Evolutionary conservation across 2,888 invertebrate genomes (phyloP), one percentile per base, ranked within the genome.

Genomic region (Xestia rhomboidea): DNA sequence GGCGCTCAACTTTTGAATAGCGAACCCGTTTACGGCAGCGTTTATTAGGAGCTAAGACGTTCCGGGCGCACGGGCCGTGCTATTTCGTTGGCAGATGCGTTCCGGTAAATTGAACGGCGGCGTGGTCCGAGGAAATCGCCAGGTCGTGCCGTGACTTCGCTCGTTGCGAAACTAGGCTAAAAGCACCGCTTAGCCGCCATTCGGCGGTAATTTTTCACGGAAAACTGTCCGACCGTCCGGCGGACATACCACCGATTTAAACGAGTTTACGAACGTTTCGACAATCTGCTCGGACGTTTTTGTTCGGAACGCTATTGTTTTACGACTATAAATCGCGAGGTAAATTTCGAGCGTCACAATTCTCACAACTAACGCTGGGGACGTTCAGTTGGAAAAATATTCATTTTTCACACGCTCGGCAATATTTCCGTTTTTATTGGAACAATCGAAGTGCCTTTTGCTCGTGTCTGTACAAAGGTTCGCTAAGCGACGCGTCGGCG

Each of bases 391-490:
- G 90, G 91, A 90, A 92, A 93, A 93, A 93, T 92, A 92, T 94
- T 91, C 92, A 93, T 92, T 93, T 95, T 95, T 93, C 92, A 91
- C 89, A 90, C 90, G 90, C 81, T 84, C 88, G 85, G 90, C 91
- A 92, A 93, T 93, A 93, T 94, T 94, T 93, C 92, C 92, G 93
- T 93, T 94, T 93, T 93, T 92, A 93, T 93, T 91, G 90, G 91
- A 92, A 93, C 94, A 95, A 94, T 94, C 91, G 93, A 88, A 84
- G 91, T 90, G 89, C 91, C 91, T 93, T 94, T 93, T 91, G 90
- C 89, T 90, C 90, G 90, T 92, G 89, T 88, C 89, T 87, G 77
- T 87, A 92, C 92, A 93, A 93, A 93, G 90, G 89, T 87, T 83
- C 82, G 86, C 89, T 84, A 89, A 89, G 87, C 89, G 89, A 88